These are phyloP conservation scores for Antrozous pallidus DNA, from an alignment of 2,797 vertebrate genomes.

Conservation along the genomic window DNA sequence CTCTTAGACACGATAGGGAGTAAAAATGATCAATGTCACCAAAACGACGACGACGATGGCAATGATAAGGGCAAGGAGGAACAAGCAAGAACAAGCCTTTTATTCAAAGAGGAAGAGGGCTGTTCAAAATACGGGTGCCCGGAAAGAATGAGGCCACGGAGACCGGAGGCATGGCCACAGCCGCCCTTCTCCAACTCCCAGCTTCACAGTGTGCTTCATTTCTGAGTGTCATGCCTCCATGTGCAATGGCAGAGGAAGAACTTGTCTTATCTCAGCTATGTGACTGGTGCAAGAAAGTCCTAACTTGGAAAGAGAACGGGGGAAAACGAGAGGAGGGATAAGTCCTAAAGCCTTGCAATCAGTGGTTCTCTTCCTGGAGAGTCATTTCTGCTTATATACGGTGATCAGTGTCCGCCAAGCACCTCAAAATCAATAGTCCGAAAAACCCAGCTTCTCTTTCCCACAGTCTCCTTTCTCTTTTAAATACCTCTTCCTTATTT, in stretches of 20 bases:
- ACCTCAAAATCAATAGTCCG: neutral
- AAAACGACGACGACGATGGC: neutral
- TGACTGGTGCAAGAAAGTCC: neutral
- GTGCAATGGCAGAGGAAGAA: neutral
- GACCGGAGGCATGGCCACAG: neutral
- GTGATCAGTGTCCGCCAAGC: rapidly evolving
- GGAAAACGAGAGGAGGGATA: rapidly evolving
- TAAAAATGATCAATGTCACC: neutral
- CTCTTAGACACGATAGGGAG: neutral
- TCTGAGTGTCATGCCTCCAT: neutral
- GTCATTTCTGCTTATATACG: neutral
- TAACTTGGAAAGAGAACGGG: neutral
- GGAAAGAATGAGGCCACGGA: neutral
- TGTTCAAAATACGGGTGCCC: neutral
- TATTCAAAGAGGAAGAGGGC: neutral
- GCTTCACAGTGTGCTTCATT: neutral
- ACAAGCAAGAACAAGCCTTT: neutral
- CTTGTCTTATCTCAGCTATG: neutral
- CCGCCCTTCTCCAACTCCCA: neutral
- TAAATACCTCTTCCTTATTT: neutral
- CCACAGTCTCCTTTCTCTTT: neutral
- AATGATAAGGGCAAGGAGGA: neutral
- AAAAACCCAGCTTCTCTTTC: neutral
- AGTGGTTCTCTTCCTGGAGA: neutral
- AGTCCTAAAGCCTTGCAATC: rapidly evolving